Percentiles rank a stretch among this genome's conserved stretches.
Conservation (phyloP, 2,888 invertebrate genomes). For the Ashinkailepas kermadecensis region DNA sequence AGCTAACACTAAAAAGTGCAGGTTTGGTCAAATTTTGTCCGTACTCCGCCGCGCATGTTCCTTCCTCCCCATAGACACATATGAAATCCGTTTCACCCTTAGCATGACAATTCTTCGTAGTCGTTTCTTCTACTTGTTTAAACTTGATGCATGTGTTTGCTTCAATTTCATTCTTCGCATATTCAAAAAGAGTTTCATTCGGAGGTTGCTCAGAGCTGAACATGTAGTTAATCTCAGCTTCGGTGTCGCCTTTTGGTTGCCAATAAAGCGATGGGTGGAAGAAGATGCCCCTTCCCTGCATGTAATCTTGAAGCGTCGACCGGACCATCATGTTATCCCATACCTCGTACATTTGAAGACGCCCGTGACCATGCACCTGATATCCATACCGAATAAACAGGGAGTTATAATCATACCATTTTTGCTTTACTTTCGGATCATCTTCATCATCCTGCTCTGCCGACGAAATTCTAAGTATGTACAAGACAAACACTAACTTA, state of each 20-base stretch:
- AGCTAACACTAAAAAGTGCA: neutral
- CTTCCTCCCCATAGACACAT: neutral
- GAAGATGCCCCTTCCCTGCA: neutral
- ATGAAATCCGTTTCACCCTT: neutral
- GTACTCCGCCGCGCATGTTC: neutral
- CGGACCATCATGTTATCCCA: neutral
- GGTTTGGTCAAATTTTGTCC: neutral
- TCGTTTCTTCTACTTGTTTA: neutral
- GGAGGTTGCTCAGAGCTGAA: neutral
- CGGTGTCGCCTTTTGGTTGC: neutral
- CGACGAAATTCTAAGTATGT: neutral
- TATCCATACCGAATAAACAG: slow-evolving; percentile 1
- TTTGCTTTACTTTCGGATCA: neutral
- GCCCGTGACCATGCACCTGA: neutral
- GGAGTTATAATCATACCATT: neutral
- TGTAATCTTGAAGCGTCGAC: neutral
- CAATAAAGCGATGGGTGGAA: neutral
- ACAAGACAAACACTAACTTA: neutral
- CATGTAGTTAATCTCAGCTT: neutral
- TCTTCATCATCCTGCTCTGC: neutral
- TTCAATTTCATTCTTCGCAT: neutral
- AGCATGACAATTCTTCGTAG: neutral
- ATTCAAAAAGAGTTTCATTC: neutral
- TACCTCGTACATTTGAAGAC: neutral
- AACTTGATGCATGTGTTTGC: neutral